Conservation (phyloP, 2,888 invertebrate species). For the Microchrysa polita region DNA sequence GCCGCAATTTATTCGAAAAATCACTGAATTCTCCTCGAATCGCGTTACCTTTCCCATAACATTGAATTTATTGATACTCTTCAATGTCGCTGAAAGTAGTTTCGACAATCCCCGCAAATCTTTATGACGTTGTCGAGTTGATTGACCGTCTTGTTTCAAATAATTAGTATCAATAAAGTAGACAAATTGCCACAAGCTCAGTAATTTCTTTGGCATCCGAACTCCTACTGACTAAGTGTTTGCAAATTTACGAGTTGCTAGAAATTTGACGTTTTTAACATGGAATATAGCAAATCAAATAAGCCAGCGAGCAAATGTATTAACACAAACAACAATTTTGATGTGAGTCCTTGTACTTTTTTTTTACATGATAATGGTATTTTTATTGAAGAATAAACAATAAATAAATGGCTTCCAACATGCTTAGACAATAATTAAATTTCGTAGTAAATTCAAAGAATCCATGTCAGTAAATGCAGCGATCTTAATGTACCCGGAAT, state of each 20-base stretch:
- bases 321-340: too few species aligned
- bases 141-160: background rate
- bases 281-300: too few species aligned
- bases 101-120: background rate
- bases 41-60: background rate
- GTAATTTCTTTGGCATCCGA: slow-evolving; percentile 2
- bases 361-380: too few species aligned
- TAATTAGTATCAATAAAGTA: background rate
- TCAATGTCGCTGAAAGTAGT: background rate
- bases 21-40: background rate
- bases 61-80: background rate
- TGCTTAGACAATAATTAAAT: too few species aligned
- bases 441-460: too few species aligned
- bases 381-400: too few species aligned
- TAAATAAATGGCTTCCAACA: too few species aligned
- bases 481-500: too few species aligned
- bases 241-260: background rate
- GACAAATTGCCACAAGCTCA: background rate
- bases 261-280: background rate
- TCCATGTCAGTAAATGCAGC: too few species aligned
- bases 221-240: slow-evolving; percentile 11
- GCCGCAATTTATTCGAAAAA: background rate
- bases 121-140: background rate
- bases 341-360: too few species aligned
- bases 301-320: too few species aligned